Evolutionary conservation across 2,888 invertebrate species (phyloP).

Genomic region (Phania funesta): DNA sequence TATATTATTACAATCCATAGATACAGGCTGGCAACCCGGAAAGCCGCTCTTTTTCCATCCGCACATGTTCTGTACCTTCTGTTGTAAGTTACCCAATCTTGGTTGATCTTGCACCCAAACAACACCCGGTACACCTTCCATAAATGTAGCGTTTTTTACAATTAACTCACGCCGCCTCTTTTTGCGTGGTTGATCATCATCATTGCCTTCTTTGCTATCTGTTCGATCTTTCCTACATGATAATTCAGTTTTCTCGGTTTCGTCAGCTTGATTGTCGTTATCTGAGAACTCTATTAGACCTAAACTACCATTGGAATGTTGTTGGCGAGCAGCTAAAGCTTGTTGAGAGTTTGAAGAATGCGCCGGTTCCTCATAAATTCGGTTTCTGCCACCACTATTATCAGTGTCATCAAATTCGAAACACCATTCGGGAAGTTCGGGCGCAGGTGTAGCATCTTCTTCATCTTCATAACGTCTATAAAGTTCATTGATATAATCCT

Average conservation of each 20-base stretch:
- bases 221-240: constrained; percentile 3
- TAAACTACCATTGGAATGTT: constrained; percentile 60
- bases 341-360: constrained; percentile 69
- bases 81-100: constrained; percentile 85
- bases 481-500: constrained; percentile 94
- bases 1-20: constrained; percentile 94
- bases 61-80: constrained; percentile 89
- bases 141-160: constrained; percentile 87
- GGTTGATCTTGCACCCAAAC: constrained; percentile 85
- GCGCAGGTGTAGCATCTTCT: constrained; percentile 86
- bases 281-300: constrained; percentile 67
- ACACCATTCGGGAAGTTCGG: constrained; percentile 93
- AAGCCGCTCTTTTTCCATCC: constrained; percentile 90
- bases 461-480: constrained; percentile 90
- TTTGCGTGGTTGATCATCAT: constrained; percentile 74
- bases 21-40: constrained; percentile 98
- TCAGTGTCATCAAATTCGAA: constrained; percentile 81
- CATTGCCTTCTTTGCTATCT: constrained; percentile 35
- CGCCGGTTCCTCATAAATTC: constrained; percentile 70
- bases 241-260: constrained; percentile 63
- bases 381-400: constrained; percentile 69
- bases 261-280: constrained; percentile 59
- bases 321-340: constrained; percentile 64
- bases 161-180: constrained; percentile 82
- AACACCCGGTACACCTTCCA: constrained; percentile 93